Evolutionary conservation across 2,888 invertebrate species (phyloP).

Genomic region (Pyrocoelia pectoralis): DNA sequence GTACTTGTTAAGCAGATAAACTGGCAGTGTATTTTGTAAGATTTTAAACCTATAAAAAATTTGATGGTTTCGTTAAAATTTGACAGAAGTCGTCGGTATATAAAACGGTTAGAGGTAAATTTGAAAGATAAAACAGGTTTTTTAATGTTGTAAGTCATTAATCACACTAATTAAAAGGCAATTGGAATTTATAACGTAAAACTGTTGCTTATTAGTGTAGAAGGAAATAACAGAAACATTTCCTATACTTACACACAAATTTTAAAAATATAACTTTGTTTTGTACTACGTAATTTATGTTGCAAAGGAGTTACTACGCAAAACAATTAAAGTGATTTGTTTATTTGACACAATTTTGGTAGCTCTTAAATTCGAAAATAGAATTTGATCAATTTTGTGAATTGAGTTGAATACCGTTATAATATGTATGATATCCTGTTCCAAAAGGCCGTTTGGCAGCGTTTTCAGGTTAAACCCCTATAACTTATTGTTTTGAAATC

Average conservation of each 20-base stretch:
- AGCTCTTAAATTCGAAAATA: neutral
- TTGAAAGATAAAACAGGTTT: conserved; percentile 1
- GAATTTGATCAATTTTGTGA: neutral
- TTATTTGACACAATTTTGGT: too few relatives aligned
- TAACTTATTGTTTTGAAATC: neutral
- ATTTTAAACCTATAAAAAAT: neutral
- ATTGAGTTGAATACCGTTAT: too few relatives aligned
- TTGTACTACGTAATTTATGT: neutral
- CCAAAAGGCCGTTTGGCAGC: too few relatives aligned
- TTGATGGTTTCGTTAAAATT: neutral
- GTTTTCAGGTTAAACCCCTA: neutral
- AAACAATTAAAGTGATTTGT: too few relatives aligned
- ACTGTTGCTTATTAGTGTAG: neutral
- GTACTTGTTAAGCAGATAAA: too few relatives aligned
- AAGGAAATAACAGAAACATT: neutral
- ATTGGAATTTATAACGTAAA: conserved; percentile 10
- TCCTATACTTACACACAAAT: neutral
- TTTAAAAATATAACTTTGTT: neutral
- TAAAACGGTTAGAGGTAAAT: conserved; percentile 1
- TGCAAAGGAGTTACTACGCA: too few relatives aligned
- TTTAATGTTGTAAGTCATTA: neutral
- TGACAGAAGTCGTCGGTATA: neutral
- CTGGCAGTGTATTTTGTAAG: too few relatives aligned
- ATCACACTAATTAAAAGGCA: conserved; percentile 7
- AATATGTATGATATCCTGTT: too few relatives aligned